phyloP scores from a whole-genome alignment of 2,797 vertebrate species.

The Craterocephalus amniculus region DNA sequence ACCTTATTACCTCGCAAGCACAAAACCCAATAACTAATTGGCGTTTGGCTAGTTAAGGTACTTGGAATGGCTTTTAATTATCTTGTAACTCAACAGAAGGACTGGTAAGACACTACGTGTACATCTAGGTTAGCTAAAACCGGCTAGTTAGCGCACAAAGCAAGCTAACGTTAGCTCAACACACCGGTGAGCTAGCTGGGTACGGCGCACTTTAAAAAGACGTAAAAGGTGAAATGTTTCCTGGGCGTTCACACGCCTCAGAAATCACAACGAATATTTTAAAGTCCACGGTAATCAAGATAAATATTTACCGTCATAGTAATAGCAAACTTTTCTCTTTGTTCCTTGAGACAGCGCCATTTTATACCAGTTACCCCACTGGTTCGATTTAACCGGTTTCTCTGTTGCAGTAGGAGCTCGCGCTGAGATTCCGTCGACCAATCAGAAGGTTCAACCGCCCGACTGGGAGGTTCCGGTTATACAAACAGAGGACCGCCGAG shows the following conservation, averaged over 20 bases:
- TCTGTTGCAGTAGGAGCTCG: constrained; percentile 20
- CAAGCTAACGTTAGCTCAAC: constrained; percentile 57
- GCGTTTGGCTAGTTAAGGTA: accelerated
- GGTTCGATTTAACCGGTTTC: constrained; percentile 56
- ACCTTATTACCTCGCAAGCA: neutral
- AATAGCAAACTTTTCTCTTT: constrained; percentile 99
- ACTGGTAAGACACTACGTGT: neutral
- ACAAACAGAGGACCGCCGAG: constrained; percentile 35
- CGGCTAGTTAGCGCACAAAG: constrained; percentile 31
- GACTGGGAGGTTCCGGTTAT: constrained; percentile 38
- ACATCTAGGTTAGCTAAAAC: constrained; percentile 26
- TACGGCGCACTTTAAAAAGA: neutral
- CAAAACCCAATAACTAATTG: accelerated
- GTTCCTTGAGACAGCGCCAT: constrained; percentile 97
- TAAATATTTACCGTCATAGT: constrained; percentile 90
- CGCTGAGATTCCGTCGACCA: constrained; percentile 39
- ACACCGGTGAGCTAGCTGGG: constrained; percentile 48
- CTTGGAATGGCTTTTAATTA: accelerated
- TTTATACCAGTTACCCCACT: constrained; percentile 80
- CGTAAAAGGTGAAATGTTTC: no score
- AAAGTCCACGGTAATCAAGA: neutral
- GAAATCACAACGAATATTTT: accelerated
- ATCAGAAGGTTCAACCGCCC: constrained; percentile 47
- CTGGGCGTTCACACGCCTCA: neutral
- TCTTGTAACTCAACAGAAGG: neutral